These are phyloP conservation scores for Dendroctonus valens DNA, from an alignment of 1,140 invertebrate species.

Conservation along the genomic window DNA sequence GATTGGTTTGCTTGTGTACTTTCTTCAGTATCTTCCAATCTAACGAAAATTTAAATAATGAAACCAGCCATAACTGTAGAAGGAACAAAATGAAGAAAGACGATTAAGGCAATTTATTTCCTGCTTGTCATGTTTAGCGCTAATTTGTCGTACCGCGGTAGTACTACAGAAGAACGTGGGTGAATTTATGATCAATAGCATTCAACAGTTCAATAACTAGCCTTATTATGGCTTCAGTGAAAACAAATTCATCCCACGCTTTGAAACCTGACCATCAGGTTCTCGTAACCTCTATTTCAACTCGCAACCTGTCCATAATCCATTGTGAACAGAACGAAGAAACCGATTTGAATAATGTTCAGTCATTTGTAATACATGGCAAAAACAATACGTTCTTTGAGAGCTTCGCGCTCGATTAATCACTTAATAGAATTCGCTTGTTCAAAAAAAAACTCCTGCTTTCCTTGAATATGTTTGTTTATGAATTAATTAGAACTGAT, in stretches of 20 bases:
- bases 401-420: too few relatives aligned
- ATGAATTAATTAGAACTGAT: too few relatives aligned
- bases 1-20: too few relatives aligned
- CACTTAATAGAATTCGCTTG: too few relatives aligned
- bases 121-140: neutral
- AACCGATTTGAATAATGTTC: neutral
- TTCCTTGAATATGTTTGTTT: too few relatives aligned
- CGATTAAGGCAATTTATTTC: neutral
- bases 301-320: neutral
- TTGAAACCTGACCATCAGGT: neutral
- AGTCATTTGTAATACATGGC: too few relatives aligned
- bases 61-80: too few relatives aligned
- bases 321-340: neutral
- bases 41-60: too few relatives aligned
- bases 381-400: too few relatives aligned
- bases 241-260: constrained; percentile 4
- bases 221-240: constrained; percentile 4
- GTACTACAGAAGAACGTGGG: neutral
- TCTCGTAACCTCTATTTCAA: neutral
- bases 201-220: constrained; percentile 3
- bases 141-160: constrained; percentile 1
- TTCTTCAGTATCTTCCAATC: too few relatives aligned
- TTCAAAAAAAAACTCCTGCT: too few relatives aligned
- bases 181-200: constrained; percentile 1
- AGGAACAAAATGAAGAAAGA: too few relatives aligned